Base-by-base conservation (phyloP, 2,113 vertebrate species). In the Paraplagusia blochii region DNA sequence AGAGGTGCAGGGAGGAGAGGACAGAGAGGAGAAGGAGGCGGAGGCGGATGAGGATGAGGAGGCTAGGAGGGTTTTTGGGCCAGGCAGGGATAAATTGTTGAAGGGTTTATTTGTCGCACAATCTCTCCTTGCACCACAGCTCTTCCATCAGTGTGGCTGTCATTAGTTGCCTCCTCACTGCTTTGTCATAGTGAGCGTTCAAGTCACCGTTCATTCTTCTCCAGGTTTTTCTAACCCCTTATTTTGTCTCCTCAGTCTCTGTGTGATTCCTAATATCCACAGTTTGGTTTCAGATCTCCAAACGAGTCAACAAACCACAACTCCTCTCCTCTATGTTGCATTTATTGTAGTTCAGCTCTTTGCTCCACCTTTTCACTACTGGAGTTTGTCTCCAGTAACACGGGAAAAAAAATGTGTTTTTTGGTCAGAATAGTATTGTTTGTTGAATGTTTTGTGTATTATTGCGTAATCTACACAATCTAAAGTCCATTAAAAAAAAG, bases 141-240 rank as follows among this genome's bases (percentile, higher is more conserved):
- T 66, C 74, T 14, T 83, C 77, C 72, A 65, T 81, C 78, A 83
- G 9, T 36, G 58, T 70, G 75, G 80, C 75, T 64, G 82, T 72
- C 70, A 38, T 10, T 81, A 73, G 82, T 86, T 74, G 75, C 66
- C 66, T 65, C 48, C 43, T 79, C 50, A 42, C 68, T 58, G 66
- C 64, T 78, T 45, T 3, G 6, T 83, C 72, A 60, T 64, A 66
- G 72, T 58, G 63, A 13, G 63, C 19, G 9, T 66, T 70, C 46
- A 77, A 60, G 70, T 53, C 66, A 36, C 63, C 0, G 22, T 62
- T 72, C 29, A 6, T 59, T 69, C 53, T 66, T 63, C 63, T 38
- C 39, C 35, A 14, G 58, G 55, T 42, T 44, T 42, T 44, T 38
- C 59, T 54, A 62, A 48, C 17, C 42, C 17, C 45, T n/a, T 14